Conservation (phyloP, 2,797 vertebrate genomes). For the Enteromius viviparus region DNA sequence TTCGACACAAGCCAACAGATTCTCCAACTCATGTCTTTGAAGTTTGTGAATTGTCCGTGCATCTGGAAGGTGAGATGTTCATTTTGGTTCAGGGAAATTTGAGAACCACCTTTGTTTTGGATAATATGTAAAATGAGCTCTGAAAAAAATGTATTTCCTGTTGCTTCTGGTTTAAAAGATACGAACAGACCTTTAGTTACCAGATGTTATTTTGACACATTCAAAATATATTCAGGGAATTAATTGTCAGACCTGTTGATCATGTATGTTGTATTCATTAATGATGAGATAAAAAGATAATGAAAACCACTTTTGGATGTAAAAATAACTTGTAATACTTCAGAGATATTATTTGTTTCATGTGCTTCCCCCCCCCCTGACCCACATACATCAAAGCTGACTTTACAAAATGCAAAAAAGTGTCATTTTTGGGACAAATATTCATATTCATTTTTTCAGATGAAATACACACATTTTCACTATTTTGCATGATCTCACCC, state of each 20-base stretch:
- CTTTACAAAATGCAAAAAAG: not conserved
- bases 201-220: not conserved
- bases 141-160: not conserved
- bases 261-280: not conserved
- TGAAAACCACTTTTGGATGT: not conserved
- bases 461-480: not conserved
- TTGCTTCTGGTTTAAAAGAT: not conserved
- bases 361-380: constrained; percentile 1
- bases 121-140: not conserved
- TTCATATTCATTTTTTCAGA: not conserved
- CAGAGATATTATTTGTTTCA: not conserved
- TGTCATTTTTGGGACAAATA: not conserved
- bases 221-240: not conserved
- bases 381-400: not conserved
- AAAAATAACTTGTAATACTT: not conserved
- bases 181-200: not conserved
- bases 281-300: not conserved
- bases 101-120: constrained; percentile 7
- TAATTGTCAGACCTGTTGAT: not conserved
- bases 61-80: constrained; percentile 28
- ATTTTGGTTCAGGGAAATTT: constrained; percentile 20
- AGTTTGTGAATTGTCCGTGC: constrained; percentile 30
- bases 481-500: constrained; percentile 5
- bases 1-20: constrained; percentile 30
- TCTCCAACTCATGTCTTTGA: constrained; percentile 41